Conservation (phyloP, 2,888 invertebrate species). For the Desoria tigrina region DNA sequence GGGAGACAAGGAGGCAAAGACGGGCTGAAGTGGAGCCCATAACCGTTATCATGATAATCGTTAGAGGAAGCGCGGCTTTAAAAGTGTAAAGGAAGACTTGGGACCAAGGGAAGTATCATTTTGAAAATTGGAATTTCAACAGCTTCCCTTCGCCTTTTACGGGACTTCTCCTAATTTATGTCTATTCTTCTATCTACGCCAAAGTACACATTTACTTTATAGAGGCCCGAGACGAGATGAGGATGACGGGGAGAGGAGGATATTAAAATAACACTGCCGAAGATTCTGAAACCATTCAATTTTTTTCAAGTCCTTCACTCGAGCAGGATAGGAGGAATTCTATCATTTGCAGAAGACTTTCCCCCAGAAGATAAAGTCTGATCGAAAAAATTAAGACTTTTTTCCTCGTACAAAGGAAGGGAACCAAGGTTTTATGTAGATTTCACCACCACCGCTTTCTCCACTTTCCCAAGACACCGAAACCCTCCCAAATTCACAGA, state of each 20-base stretch:
- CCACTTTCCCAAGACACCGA: too few species aligned
- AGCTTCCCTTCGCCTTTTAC: neutral
- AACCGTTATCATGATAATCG: conserved; percentile 12
- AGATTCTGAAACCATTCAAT: too few species aligned
- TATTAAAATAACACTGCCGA: too few species aligned
- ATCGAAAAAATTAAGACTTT: conserved; percentile 12
- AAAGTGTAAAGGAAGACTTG: neutral
- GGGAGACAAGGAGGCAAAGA: neutral
- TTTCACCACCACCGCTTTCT: too few species aligned
- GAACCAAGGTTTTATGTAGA: too few species aligned
- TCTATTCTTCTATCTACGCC: neutral
- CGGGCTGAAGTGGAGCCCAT: conserved; percentile 2
- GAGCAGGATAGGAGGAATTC: neutral
- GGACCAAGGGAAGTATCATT: conserved; percentile 6
- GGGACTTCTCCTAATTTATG: conserved; percentile 4
- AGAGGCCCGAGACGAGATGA: too few species aligned
- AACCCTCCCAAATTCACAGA: too few species aligned
- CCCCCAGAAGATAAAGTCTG: neutral
- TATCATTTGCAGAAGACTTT: neutral
- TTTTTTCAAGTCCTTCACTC: neutral
- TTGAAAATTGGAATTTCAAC: conserved; percentile 12
- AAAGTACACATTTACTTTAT: too few species aligned
- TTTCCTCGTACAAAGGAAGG: neutral
- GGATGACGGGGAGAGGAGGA: too few species aligned
- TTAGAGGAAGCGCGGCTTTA: conserved; percentile 1